A percentile compares a stretch with the other conserved stretches of the same genome.
These are phyloP conservation scores for Neotragus pygmaeus DNA, from an alignment of 2,113 vertebrate genomes.

Conservation along the genomic window DNA sequence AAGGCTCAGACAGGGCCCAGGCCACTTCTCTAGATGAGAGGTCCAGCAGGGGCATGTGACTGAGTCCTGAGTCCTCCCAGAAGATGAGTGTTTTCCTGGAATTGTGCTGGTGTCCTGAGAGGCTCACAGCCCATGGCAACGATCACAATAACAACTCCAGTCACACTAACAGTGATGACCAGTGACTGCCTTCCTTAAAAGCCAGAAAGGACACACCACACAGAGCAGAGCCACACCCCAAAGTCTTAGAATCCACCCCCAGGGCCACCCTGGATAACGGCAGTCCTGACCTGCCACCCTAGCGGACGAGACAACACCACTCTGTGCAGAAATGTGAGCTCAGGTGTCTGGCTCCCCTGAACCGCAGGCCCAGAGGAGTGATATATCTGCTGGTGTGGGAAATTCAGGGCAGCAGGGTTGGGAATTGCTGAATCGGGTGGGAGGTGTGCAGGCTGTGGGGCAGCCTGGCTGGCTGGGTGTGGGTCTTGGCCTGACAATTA, in stretches of 20 bases:
- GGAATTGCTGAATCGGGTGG: too few species aligned
- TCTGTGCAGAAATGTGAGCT: neutral
- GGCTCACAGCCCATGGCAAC: neutral
- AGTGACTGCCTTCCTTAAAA: neutral
- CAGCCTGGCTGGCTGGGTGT: too few species aligned
- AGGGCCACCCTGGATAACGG: accelerated
- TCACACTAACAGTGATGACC: accelerated
- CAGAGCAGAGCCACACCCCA: neutral
- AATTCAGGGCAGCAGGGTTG: too few species aligned
- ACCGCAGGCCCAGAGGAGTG: too few species aligned
- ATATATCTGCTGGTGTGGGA: too few species aligned
- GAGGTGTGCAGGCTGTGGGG: too few species aligned
- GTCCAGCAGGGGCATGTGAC: neutral
- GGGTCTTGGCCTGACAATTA: too few species aligned
- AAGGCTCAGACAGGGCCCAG: neutral
- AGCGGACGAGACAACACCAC: neutral
- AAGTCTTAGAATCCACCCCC: too few species aligned
- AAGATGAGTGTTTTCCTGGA: neutral
- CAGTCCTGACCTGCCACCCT: accelerated
- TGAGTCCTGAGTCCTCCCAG: neutral
- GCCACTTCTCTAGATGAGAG: neutral
- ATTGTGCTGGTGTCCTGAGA: neutral
- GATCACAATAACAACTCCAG: neutral
- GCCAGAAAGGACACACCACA: neutral
- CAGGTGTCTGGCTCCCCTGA: neutral